Evolutionary conservation across 2,113 vertebrate genomes (phyloP).

Genomic region (Poeciliopsis turrubarensis): DNA sequence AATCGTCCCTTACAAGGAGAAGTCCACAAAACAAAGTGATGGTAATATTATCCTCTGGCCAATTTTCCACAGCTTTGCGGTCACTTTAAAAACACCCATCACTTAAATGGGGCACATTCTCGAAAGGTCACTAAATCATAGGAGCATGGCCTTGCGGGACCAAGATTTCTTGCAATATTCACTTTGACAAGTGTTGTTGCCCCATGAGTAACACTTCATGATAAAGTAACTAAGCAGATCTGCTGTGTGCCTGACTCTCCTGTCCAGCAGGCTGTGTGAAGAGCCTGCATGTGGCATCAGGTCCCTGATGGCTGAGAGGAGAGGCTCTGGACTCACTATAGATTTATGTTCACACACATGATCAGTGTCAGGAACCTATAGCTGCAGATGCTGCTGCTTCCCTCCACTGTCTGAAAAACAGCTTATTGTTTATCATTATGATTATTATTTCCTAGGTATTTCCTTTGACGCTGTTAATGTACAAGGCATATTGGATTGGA

Average conservation of each 20-base stretch:
- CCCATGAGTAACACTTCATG: constrained; percentile 70
- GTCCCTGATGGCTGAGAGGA: constrained; percentile 60
- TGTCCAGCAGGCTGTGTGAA: constrained; percentile 70
- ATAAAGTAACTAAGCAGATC: constrained; percentile 75
- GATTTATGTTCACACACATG: constrained; percentile 55
- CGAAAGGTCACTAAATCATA: constrained; percentile 68
- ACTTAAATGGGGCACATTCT: constrained; percentile 54
- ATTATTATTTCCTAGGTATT: background rate
- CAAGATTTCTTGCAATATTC: constrained; percentile 54
- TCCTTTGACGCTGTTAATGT: constrained; percentile 8
- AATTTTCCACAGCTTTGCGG: constrained; percentile 41
- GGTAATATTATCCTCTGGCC: constrained; percentile 43
- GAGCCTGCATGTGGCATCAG: constrained; percentile 69
- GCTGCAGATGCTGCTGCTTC: constrained; percentile 4
- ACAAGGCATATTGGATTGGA: constrained; percentile 7
- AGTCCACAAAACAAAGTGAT: constrained; percentile 15
- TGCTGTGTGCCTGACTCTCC: constrained; percentile 65
- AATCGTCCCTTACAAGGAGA: constrained; percentile 22
- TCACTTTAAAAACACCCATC: constrained; percentile 43
- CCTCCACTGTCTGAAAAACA: constrained; percentile 22
- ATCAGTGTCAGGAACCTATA: constrained; percentile 46
- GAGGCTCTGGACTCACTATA: constrained; percentile 54
- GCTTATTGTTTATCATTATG: constrained; percentile 6
- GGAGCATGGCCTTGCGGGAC: constrained; percentile 29
- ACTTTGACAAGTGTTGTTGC: constrained; percentile 68